phyloP scores from a whole-genome alignment of 2,797 vertebrate species.

The Darevskia mixta region DNA sequence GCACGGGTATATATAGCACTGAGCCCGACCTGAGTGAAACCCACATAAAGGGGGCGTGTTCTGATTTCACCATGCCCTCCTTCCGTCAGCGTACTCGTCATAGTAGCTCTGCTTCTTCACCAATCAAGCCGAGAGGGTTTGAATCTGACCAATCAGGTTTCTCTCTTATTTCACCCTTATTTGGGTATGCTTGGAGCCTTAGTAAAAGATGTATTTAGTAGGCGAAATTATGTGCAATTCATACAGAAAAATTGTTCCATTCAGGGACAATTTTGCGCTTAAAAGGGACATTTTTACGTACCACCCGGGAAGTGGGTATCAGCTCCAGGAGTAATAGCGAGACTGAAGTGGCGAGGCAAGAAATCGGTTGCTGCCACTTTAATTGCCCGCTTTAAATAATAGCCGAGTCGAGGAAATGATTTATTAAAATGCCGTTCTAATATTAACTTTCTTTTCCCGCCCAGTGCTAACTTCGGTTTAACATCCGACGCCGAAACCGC shows the following conservation, averaged over 20 bases:
- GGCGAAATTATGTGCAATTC: neutral
- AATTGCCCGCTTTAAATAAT: no score
- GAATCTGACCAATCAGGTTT: neutral
- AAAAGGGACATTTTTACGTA: no score
- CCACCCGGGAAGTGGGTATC: no score
- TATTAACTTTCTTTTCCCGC: neutral
- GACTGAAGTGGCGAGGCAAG: no score
- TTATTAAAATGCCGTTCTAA: neutral
- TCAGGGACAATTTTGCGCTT: neutral
- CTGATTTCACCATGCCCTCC: neutral
- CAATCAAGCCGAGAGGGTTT: neutral
- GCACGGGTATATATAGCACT: neutral
- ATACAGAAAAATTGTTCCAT: neutral
- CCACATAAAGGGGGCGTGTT: fast-evolving
- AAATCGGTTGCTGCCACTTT: no score
- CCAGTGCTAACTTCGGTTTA: neutral
- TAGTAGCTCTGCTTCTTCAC: neutral
- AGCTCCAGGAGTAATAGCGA: no score
- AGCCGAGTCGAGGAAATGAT: no score
- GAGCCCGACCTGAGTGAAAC: neutral
- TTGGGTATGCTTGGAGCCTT: neutral
- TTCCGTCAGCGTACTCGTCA: neutral
- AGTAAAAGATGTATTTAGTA: neutral
- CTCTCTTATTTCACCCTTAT: neutral
- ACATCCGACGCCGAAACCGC: neutral